These are phyloP conservation scores for Equus quagga DNA, from an alignment of 2,113 vertebrate genomes.

Conservation along the genomic window DNA sequence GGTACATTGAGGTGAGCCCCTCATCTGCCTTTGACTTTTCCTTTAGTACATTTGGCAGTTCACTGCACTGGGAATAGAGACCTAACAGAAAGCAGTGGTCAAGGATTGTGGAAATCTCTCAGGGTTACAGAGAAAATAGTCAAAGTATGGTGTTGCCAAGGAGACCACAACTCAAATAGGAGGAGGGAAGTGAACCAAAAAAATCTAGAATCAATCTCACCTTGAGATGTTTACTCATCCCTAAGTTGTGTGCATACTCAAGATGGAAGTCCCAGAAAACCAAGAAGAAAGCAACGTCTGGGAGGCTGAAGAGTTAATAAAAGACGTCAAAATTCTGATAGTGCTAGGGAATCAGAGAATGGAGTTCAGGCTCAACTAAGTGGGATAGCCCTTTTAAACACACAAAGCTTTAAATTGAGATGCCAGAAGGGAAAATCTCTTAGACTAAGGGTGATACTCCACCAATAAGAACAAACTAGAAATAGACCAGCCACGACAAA, in stretches of 20 bases:
- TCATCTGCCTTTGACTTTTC: slow-evolving; percentile 39
- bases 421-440: not conserved
- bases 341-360: not conserved
- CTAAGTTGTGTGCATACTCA: not conserved
- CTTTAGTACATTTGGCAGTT: slow-evolving; percentile 13
- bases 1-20: not conserved
- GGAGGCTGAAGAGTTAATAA: slow-evolving; percentile 16
- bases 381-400: not conserved
- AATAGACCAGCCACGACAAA: slow-evolving; percentile 24
- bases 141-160: slow-evolving; percentile 6
- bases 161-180: not conserved
- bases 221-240: slow-evolving; percentile 10
- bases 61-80: not conserved
- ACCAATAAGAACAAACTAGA: slow-evolving; percentile 2
- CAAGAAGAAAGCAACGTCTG: not conserved
- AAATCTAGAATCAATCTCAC: slow-evolving; percentile 1
- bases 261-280: slow-evolving; percentile 3
- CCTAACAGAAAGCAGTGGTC: not conserved
- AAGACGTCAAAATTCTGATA: slow-evolving; percentile 39
- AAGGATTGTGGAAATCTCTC: not conserved
- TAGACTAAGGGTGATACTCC: not conserved
- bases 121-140: not conserved
- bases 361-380: not conserved
- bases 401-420: not conserved
- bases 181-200: not conserved